Evolutionary conservation across 2,888 invertebrate species (phyloP), one percentile per base, ranked within the genome.

Genomic region (Galerucella pusilla): DNA sequence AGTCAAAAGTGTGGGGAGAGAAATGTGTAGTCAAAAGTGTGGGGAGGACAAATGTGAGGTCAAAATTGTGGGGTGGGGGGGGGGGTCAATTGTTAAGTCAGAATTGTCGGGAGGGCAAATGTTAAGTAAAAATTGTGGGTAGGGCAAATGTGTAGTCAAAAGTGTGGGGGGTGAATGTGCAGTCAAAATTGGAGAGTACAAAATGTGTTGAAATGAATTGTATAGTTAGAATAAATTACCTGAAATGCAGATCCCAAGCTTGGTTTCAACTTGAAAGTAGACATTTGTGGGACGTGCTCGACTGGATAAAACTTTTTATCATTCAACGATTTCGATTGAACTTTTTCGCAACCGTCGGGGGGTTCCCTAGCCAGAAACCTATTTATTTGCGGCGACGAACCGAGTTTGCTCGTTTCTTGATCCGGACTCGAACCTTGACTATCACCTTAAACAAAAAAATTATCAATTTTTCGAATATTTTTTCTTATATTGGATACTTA

Each of bases 341-440:
- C 94, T 89, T 93, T 94, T 90, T 96, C 96, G 90, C 96, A 96
- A 85, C 96, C 96, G 90, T 96, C 96, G 35, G 96, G 96, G 68
- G 96, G 96, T 88, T 95, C 95, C 70, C 96, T 90, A 57, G 95
- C 94, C 85, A 96, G 90, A 88, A 95, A 95, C 85, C 93, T 91
- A 87, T 95, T 95, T 85, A 95, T 95, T 87, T 94, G 94, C 57
- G 96, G 96, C 77, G 96, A 96, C 75, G 95, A 93, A 71, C 94
- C 94, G 75, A 93, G 89, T 83, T 92, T 91, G 80, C 91, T 91
- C 74, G 91, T 90, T 82, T 94, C 94, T 78, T 93, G 91, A 84
- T 94, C 94, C 20, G 94, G 94, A 76, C 94, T 94, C 66, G 94
- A 94, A 83, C 93, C 93, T 75, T 93, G 92, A 85, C 94, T 94